These are phyloP conservation scores for Etheostoma perlongum DNA, from an alignment of 2,797 vertebrate genomes.

Conservation along the genomic window DNA sequence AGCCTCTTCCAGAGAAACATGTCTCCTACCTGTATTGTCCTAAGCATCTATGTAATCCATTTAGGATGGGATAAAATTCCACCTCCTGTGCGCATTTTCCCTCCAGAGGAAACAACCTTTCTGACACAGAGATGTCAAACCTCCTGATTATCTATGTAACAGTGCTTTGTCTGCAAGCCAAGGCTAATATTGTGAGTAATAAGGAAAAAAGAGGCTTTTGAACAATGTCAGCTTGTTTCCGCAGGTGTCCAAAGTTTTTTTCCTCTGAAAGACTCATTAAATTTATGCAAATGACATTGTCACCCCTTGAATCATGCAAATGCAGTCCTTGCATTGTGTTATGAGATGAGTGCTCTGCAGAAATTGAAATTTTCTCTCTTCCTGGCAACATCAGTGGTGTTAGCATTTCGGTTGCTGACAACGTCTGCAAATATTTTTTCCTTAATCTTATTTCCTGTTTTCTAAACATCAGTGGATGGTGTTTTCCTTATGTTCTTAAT, in stretches of 20 bases:
- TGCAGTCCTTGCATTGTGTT: slow-evolving; percentile 64
- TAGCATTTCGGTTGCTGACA: slow-evolving; percentile 33
- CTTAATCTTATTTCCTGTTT: slow-evolving; percentile 28
- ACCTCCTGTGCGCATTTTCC: slow-evolving; percentile 67
- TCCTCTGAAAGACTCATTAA: slow-evolving; percentile 78
- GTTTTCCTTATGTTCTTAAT: not conserved
- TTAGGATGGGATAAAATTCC: slow-evolving; percentile 73
- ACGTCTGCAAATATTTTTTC: slow-evolving; percentile 40
- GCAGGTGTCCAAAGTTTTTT: slow-evolving; percentile 65
- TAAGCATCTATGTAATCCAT: slow-evolving; percentile 76
- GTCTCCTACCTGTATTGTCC: slow-evolving; percentile 54
- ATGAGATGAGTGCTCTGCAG: slow-evolving; percentile 52
- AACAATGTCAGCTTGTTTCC: slow-evolving; percentile 79
- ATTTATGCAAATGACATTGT: slow-evolving; percentile 80
- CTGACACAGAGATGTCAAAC: slow-evolving; percentile 73
- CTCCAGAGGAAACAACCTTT: slow-evolving; percentile 64
- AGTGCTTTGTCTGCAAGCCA: slow-evolving; percentile 69
- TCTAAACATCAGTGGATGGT: not conserved
- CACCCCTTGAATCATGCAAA: slow-evolving; percentile 79
- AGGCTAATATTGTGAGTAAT: slow-evolving; percentile 75
- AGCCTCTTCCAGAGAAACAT: slow-evolving; percentile 52
- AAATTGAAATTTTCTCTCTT: slow-evolving; percentile 45
- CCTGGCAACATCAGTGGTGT: slow-evolving; percentile 31
- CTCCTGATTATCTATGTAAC: slow-evolving; percentile 76
- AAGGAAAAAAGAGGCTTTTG: slow-evolving; percentile 59